A percentile compares a stretch with the other conserved stretches of the same genome.
phyloP scores from a whole-genome alignment of 2,888 invertebrate genomes.

The Epirrhoe alternata region DNA sequence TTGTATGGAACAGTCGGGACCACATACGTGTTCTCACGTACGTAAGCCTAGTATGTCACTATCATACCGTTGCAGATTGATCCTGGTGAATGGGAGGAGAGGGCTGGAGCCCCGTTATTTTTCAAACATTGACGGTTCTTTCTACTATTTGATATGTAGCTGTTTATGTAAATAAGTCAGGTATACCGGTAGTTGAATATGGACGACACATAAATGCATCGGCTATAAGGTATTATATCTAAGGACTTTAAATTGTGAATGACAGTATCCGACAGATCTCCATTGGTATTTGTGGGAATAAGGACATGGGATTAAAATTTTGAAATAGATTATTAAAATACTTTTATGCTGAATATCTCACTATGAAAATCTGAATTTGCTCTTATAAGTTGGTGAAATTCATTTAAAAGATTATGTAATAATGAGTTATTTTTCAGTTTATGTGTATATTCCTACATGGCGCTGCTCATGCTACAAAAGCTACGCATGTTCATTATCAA shows the following conservation, averaged over 20 bases:
- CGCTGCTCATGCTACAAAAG: not conserved
- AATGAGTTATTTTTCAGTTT: too few relatives aligned
- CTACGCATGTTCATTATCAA: not conserved
- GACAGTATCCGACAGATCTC: not conserved
- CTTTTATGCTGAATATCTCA: too few relatives aligned
- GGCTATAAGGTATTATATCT: not conserved
- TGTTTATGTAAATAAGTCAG: too few relatives aligned
- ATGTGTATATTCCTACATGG: too few relatives aligned
- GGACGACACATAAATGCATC: too few relatives aligned
- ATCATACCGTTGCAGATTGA: conserved; percentile 49
- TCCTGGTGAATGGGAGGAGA: conserved; percentile 46
- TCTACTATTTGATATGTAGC: not conserved
- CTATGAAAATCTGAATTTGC: too few relatives aligned
- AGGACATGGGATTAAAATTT: too few relatives aligned
- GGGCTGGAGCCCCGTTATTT: conserved; percentile 28
- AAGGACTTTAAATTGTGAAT: not conserved
- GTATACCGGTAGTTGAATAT: too few relatives aligned
- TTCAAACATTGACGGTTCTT: not conserved
- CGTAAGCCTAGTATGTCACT: conserved; percentile 45
- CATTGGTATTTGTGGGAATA: not conserved
- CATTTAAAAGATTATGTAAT: too few relatives aligned
- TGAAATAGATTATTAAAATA: too few relatives aligned
- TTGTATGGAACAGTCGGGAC: conserved; percentile 61
- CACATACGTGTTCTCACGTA: conserved; percentile 68
- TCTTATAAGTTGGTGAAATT: too few relatives aligned